Base-by-base conservation (phyloP, 1,140 invertebrate genomes). In the Drosophila nasuta region DNA sequence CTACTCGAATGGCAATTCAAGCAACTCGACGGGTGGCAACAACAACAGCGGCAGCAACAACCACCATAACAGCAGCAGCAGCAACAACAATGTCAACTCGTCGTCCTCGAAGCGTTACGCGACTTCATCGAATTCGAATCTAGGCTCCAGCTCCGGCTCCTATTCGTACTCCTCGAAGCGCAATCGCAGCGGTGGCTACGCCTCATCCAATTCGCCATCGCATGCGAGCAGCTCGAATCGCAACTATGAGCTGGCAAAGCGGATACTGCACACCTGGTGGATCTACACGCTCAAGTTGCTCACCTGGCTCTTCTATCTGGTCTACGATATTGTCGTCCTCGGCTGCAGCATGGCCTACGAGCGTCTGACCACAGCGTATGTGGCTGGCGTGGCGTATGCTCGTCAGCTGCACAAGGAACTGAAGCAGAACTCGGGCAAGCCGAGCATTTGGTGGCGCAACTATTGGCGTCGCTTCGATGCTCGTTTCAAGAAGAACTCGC, bases 311-410 rank as follows among this genome's bases (percentile, higher is more conserved):
- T 93, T 96, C 49, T 95, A 96, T 93, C 92, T 97, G 58, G 94
- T 97, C 5, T 96, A 95, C 64, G 96, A 97, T 91, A 96, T 97
- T 69, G 94, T 95, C 59, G 95, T 95, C 52, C 95, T 97, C 93
- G 96, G 96, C 82, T 93, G 95, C 45, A 96, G 96, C 93, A 94
- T 97, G 67, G 94, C 95, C 25, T 94, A 95, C 91, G 96, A 97
- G 82, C 87, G 90, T 4, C 49, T 92, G 20, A 69, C 76, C 0
- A 46, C 72, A n/a, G 81, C 71, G 0, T 92, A 87, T 66, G 74
- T 91, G 25, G 78, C 76, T 5, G 75, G 79, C 0, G 10, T 83
- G 15, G 69, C 76, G 0, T 91, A 86, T 65, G 81, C 77, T 1
- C 60, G 79, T 3, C 90, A 91, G 59, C 54, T 92, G 20, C 91